These are phyloP conservation scores for Brachionichthys hirsutus DNA, from an alignment of 2,113 vertebrate genomes.

Conservation along the genomic window DNA sequence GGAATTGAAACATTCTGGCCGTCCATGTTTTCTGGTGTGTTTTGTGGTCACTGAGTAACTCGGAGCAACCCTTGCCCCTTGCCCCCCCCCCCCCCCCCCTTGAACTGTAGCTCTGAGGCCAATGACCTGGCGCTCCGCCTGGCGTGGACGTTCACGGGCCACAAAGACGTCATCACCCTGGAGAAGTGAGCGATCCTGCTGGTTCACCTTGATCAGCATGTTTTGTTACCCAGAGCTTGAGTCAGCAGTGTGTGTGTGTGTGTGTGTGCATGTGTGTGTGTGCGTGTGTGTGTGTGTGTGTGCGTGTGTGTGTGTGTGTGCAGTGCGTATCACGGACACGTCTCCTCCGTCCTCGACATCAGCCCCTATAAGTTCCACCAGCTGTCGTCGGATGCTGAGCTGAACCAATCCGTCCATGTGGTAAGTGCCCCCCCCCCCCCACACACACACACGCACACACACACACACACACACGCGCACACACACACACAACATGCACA, in stretches of 20 bases:
- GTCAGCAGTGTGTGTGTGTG: no score
- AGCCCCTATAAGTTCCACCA: constrained; percentile 96
- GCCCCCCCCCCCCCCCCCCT: constrained; percentile 13
- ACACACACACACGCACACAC: constrained; percentile 24
- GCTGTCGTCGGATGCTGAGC: constrained; percentile 79
- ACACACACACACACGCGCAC: neutral
- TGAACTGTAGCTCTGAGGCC: constrained; percentile 89
- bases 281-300: no score
- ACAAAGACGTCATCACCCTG: constrained; percentile 91
- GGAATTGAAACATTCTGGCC: no score
- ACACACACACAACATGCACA: neutral
- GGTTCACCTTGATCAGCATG: no score
- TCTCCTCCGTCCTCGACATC: constrained; percentile 96
- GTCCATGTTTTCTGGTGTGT: constrained; percentile 60
- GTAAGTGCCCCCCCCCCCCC: constrained; percentile 76
- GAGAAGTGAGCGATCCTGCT: constrained; percentile 82
- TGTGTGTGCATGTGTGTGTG: no score
- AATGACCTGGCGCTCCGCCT: constrained; percentile 95
- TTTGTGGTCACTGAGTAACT: constrained; percentile 75
- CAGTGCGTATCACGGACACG: constrained; percentile 96
- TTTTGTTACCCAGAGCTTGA: no score
- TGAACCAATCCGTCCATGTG: constrained; percentile 90
- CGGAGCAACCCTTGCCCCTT: constrained; percentile 45
- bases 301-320: constrained; percentile 31
- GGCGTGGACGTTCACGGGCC: constrained; percentile 85